Percentiles rank a stretch among this genome's conserved stretches.
Conservation (phyloP, 2,797 vertebrate genomes). For the Pyrocephalus nanus region DNA sequence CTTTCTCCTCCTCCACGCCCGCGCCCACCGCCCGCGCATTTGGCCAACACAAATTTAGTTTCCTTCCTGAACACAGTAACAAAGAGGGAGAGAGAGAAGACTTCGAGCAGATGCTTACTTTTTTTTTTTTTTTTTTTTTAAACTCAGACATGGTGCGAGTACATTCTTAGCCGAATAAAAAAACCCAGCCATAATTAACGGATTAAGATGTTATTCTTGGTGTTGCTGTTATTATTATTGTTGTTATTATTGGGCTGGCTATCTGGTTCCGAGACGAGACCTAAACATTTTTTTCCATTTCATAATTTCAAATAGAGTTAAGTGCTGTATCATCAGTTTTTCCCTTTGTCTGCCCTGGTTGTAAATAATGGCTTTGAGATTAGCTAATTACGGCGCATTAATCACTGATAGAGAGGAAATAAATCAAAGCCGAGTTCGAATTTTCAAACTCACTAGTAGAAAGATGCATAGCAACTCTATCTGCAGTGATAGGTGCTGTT, state of each 20-base stretch:
- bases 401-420: constrained; percentile 81
- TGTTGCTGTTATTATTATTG: background rate
- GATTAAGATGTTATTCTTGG: background rate
- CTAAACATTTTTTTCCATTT: constrained; percentile 56
- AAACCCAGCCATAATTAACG: background rate
- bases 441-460: constrained; percentile 68
- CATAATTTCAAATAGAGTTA: constrained; percentile 70
- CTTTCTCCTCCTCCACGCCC: too few species aligned
- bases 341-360: constrained; percentile 72
- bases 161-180: background rate
- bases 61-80: background rate
- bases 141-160: background rate
- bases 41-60: background rate
- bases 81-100: background rate
- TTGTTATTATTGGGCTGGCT: background rate
- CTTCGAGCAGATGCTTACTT: background rate
- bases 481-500: constrained; percentile 76
- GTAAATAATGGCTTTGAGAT: constrained; percentile 83
- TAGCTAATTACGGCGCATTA: constrained; percentile 83
- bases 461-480: constrained; percentile 71
- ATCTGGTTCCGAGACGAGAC: background rate
- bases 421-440: constrained; percentile 77
- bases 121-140: background rate
- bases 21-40: accelerated
- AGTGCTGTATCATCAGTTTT: constrained; percentile 73